Conservation (phyloP, 2,113 vertebrate species). For the Columba janthina region DNA sequence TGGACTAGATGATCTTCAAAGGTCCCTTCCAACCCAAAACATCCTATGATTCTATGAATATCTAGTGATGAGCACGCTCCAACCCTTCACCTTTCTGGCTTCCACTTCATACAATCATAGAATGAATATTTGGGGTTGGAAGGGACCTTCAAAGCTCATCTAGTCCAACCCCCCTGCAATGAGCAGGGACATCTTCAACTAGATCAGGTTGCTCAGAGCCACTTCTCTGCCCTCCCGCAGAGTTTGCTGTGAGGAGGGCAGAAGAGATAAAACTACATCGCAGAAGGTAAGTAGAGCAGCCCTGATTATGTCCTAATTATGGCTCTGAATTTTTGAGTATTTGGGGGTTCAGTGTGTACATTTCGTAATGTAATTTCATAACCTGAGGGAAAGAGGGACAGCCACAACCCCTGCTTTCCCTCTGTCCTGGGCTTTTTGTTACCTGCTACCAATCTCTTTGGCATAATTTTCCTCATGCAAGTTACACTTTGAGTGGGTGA, state of each 20-base stretch:
- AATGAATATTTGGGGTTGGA: too few relatives aligned
- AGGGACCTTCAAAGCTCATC: too few relatives aligned
- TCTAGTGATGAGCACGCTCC: neutral
- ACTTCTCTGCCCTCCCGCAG: neutral
- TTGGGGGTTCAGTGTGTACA: neutral
- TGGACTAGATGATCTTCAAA: neutral
- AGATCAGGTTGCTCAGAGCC: too few relatives aligned
- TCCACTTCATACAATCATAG: neutral
- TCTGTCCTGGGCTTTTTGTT: neutral
- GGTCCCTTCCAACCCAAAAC: neutral
- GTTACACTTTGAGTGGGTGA: neutral
- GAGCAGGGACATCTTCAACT: too few relatives aligned
- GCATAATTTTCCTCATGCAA: neutral
- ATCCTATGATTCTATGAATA: neutral
- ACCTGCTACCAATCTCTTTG: neutral
- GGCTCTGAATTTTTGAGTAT: neutral
- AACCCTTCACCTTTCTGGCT: neutral
- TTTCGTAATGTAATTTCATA: neutral
- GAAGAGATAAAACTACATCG: rapidly evolving
- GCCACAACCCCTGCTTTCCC: neutral
- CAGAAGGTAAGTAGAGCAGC: neutral
- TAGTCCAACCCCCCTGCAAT: too few relatives aligned
- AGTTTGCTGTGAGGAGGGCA: neutral
- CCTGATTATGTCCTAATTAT: rapidly evolving
- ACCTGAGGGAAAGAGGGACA: neutral